These are phyloP conservation scores for Pseudochirops corinnae DNA, from an alignment of 2,797 vertebrate genomes.

Conservation along the genomic window DNA sequence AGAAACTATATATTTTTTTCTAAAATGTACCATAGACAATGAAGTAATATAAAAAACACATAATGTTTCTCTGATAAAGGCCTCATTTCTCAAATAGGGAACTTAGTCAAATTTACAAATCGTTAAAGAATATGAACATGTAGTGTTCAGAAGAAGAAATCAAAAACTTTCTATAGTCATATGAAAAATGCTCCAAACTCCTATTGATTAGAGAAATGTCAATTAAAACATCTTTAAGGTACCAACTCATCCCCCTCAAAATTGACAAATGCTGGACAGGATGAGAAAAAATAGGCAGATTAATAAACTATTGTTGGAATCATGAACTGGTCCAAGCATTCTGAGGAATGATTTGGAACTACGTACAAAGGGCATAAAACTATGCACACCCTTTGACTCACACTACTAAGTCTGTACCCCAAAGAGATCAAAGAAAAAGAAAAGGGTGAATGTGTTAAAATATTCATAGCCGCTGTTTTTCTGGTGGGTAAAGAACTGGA, in stretches of 20 bases:
- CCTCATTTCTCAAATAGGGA: neutral
- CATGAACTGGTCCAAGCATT: neutral
- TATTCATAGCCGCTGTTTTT: neutral
- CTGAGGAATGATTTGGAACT: neutral
- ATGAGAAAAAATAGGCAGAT: neutral
- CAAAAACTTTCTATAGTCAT: too few species aligned
- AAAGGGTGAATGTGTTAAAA: neutral
- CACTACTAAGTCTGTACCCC: neutral
- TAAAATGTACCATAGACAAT: too few species aligned
- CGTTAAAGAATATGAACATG: neutral
- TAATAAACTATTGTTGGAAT: neutral
- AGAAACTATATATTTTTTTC: too few species aligned
- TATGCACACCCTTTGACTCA: too few species aligned
- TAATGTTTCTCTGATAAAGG: too few species aligned
- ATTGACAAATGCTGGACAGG: neutral
- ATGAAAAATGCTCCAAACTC: neutral
- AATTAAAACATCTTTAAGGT: neutral
- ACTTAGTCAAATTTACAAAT: neutral
- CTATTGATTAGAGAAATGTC: neutral
- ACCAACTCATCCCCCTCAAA: neutral
- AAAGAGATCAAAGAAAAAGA: neutral
- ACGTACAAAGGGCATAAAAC: neutral
- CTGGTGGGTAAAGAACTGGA: neutral
- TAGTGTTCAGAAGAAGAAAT: neutral
- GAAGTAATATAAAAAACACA: too few species aligned